Percentiles rank a stretch among this genome's conserved stretches.
Evolutionary conservation across 1,140 invertebrate species (phyloP).

Genomic region (Lordiphosa clarofinis): DNA sequence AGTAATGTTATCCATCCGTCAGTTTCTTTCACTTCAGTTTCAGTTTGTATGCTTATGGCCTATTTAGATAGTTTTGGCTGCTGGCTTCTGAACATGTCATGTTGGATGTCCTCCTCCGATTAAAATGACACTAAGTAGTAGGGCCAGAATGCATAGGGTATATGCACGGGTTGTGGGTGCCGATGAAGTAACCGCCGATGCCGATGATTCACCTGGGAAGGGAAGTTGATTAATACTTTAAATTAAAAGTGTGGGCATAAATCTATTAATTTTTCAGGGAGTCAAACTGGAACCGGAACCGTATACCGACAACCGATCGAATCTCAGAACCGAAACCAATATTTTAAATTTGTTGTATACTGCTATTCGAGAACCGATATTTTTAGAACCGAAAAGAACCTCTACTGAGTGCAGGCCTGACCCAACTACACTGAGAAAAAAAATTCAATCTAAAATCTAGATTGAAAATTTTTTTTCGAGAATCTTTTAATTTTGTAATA

Average conservation of each 20-base stretch:
- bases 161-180: conserved; percentile 70
- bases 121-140: conserved; percentile 64
- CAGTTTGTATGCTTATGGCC: neutral
- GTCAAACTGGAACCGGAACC: too few relatives aligned
- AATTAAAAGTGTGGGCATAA: neutral
- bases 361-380: too few relatives aligned
- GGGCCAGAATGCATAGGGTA: conserved; percentile 61
- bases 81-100: conserved; percentile 59
- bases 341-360: too few relatives aligned
- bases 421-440: too few relatives aligned
- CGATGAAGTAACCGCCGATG: conserved; percentile 76
- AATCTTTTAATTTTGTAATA: too few relatives aligned
- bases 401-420: too few relatives aligned
- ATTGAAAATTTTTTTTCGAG: too few relatives aligned
- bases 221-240: neutral
- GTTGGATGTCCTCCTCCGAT: conserved; percentile 64
- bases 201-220: conserved; percentile 73
- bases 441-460: too few relatives aligned
- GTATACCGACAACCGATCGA: too few relatives aligned
- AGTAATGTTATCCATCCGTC: conserved; percentile 9
- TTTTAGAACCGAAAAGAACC: too few relatives aligned
- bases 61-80: conserved; percentile 13
- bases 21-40: conserved; percentile 15
- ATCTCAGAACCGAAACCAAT: too few relatives aligned
- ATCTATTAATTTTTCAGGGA: too few relatives aligned